A percentile compares a stretch with the other conserved stretches of the same genome.
Evolutionary conservation across 1,140 invertebrate species (phyloP).

Genomic region (Drosophila navojoa): DNA sequence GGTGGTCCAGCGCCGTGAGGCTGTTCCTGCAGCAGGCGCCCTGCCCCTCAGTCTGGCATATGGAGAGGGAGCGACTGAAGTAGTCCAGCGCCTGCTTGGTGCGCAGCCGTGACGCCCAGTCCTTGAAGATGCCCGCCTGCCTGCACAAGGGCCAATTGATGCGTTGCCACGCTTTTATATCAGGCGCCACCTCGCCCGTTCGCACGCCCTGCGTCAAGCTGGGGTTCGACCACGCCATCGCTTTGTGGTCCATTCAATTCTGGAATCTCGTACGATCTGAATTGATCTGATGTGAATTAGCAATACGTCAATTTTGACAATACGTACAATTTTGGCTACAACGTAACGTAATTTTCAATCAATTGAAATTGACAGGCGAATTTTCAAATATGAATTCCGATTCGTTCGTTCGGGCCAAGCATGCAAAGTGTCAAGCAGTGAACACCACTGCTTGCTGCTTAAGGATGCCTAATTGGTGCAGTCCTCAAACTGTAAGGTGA

Average conservation of each 20-base stretch:
- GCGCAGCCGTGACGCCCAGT: conserved; percentile 42
- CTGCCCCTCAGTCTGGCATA: conserved; percentile 3
- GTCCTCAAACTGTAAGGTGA: too few relatives aligned
- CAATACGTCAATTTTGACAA: conserved; percentile 24
- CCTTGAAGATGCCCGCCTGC: conserved; percentile 40
- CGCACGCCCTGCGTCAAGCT: not conserved
- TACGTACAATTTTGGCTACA: not conserved
- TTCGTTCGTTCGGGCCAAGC: not conserved
- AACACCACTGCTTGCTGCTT: not conserved
- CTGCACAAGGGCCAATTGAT: conserved; percentile 45
- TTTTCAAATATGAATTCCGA: conserved; percentile 9
- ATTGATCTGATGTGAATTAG: conserved; percentile 13
- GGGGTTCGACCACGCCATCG: not conserved
- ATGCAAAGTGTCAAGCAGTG: conserved; percentile 1
- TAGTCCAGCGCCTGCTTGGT: conserved; percentile 27
- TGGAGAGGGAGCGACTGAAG: conserved; percentile 5
- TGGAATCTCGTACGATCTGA: not conserved
- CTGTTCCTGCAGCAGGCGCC: not conserved
- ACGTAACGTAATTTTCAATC: conserved; percentile 3
- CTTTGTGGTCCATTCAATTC: not conserved
- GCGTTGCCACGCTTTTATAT: conserved; percentile 54
- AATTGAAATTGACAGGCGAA: conserved; percentile 10
- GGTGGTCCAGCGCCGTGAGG: rapidly evolving
- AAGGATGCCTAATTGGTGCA: too few relatives aligned
- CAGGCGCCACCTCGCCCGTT: conserved; percentile 1